Percentiles rank a stretch among this genome's conserved stretches.
Evolutionary conservation across 2,888 invertebrate genomes (phyloP).

Genomic region (Melieria omissa): DNA sequence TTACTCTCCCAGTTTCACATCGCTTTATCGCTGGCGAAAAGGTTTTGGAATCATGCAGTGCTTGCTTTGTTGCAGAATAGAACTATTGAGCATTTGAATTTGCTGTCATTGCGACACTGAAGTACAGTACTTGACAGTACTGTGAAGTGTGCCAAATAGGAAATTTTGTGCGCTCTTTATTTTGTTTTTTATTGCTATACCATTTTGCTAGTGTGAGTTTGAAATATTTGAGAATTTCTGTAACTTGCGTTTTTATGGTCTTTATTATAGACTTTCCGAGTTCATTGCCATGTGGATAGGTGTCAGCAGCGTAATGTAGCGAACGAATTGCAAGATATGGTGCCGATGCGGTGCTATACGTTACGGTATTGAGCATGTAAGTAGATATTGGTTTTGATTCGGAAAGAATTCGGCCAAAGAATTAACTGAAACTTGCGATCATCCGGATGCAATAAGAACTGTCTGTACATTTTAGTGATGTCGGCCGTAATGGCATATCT

Average conservation of each 20-base stretch:
- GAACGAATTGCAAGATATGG: conserved; percentile 33
- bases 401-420: conserved; percentile 25
- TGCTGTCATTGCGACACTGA: too few relatives aligned
- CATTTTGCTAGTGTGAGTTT: too few relatives aligned
- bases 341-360: conserved; percentile 27
- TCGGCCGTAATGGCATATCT: conserved; percentile 31
- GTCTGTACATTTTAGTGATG: conserved; percentile 36
- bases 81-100: too few relatives aligned
- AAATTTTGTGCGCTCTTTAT: too few relatives aligned
- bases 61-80: too few relatives aligned
- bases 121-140: too few relatives aligned
- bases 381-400: conserved; percentile 2
- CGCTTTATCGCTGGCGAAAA: too few relatives aligned
- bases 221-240: conserved; percentile 29
- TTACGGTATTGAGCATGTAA: conserved; percentile 23
- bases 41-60: too few relatives aligned
- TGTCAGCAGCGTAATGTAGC: conserved; percentile 26
- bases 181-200: too few relatives aligned
- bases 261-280: conserved; percentile 22
- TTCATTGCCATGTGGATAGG: conserved; percentile 11
- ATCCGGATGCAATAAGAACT: conserved; percentile 17
- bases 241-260: conserved; percentile 28
- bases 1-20: too few relatives aligned
- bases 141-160: too few relatives aligned
- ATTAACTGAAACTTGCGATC: conserved; percentile 31